Evolutionary conservation across 2,888 invertebrate genomes (phyloP).

Genomic region (Machimus rusticus): DNA sequence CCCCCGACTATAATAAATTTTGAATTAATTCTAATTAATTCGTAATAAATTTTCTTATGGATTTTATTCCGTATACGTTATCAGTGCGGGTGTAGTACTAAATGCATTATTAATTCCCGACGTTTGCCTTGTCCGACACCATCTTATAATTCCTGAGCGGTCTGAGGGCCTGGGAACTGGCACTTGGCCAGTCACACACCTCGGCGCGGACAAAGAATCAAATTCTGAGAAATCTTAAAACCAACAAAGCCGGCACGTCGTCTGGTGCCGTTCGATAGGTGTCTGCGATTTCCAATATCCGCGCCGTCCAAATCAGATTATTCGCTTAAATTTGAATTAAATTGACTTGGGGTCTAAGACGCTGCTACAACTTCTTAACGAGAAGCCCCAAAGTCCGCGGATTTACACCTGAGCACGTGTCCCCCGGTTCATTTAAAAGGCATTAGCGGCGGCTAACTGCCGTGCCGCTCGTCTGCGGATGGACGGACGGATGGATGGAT

Average conservation of each 20-base stretch:
- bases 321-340: conserved; percentile 23
- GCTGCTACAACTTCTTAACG: neutral
- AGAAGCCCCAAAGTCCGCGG: neutral
- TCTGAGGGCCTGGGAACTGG: neutral
- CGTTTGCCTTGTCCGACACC: neutral
- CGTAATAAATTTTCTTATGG: neutral
- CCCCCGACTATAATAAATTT: neutral
- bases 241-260: neutral
- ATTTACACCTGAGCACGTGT: conserved; percentile 20
- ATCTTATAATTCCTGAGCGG: neutral
- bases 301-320: conserved; percentile 20
- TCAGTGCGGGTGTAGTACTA: neutral
- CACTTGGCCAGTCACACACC: neutral
- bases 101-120: neutral
- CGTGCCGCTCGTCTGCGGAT: neutral
- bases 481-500: neutral
- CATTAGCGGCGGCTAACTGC: neutral
- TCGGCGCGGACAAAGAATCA: neutral
- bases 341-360: neutral
- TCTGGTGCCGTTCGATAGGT: neutral
- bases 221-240: neutral
- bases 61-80: neutral
- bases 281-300: neutral
- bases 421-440: conserved; percentile 27
- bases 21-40: neutral